Evolutionary conservation across 2,113 vertebrate genomes (phyloP).

Genomic region (Nibea coibor): DNA sequence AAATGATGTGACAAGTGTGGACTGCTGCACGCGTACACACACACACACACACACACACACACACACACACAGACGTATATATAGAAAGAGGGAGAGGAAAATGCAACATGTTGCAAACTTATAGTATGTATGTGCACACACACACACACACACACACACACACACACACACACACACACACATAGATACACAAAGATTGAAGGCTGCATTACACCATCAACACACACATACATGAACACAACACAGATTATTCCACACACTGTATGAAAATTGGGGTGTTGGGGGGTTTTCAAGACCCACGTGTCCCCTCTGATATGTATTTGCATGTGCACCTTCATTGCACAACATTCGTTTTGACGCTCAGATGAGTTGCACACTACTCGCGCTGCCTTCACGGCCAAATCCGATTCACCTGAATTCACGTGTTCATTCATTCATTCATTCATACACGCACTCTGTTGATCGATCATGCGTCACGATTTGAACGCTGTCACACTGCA

Average conservation of each 20-base stretch:
- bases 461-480: conserved; percentile 58
- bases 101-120: conserved; percentile 45
- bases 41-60: neutral
- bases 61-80: neutral
- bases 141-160: neutral
- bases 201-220: neutral
- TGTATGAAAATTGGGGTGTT: neutral
- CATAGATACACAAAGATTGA: neutral
- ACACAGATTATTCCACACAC: too few relatives aligned
- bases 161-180: conserved; percentile 4
- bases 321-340: neutral
- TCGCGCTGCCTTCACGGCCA: neutral
- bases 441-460: neutral
- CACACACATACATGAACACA: neutral
- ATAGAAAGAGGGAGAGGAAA: neutral
- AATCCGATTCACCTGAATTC: neutral
- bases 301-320: conserved; percentile 8
- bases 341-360: neutral
- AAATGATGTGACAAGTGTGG: neutral
- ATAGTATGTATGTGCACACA: conserved; percentile 1
- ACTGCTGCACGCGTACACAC: neutral
- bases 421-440: neutral
- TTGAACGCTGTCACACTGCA: conserved; percentile 3
- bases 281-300: neutral
- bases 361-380: neutral